Evolutionary conservation across 2,113 vertebrate species (phyloP), one percentile per base, ranked within the genome.

Genomic region (Carettochelys insculpta): DNA sequence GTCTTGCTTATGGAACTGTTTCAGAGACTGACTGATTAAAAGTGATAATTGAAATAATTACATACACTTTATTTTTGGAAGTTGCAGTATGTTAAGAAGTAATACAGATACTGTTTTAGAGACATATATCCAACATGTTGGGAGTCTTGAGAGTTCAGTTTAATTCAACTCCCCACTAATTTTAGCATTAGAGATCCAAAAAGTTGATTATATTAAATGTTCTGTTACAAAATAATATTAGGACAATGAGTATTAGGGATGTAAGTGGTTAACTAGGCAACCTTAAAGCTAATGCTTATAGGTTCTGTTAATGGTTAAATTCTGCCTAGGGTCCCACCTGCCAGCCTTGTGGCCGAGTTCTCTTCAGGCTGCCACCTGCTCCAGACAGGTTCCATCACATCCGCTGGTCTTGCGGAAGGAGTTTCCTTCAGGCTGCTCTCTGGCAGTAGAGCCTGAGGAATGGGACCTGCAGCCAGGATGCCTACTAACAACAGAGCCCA

Each of bases 81-180:
- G 54, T 87, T 47, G n/a, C 0, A 2, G 0, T 50, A 10, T 38
- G 68, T 56, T 38, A 50, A 20, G 27, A 89, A 56, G 4, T 27
- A 41, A 31, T 45, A 34, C 13, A 50, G 3, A 4, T 86, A 38
- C 47, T 50, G n/a, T 43, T 3, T 75, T 85, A 25, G 43, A 77
- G 45, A 3, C 22, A 2, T 71, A 7, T 1, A 3, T 54, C 6
- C 1, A 1, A 11, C 17, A 13, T 77, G 1, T 34, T 38, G 2
- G 65, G 80, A 52, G 77, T 45, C 68, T 79, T 24, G n/a, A 83
- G 65, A 51, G 8, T 13, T 19, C 41, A 13, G 3, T 19, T 12
- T 51, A 8, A 38, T 29, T 12, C 29, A 73, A 5, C 61, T 5
- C 56, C 29, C 31, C 16, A 22, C 89, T 78, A 86, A 43, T 17